These are phyloP conservation scores for Myotis davidii DNA, from an alignment of 2,113 vertebrate genomes.

Conservation along the genomic window DNA sequence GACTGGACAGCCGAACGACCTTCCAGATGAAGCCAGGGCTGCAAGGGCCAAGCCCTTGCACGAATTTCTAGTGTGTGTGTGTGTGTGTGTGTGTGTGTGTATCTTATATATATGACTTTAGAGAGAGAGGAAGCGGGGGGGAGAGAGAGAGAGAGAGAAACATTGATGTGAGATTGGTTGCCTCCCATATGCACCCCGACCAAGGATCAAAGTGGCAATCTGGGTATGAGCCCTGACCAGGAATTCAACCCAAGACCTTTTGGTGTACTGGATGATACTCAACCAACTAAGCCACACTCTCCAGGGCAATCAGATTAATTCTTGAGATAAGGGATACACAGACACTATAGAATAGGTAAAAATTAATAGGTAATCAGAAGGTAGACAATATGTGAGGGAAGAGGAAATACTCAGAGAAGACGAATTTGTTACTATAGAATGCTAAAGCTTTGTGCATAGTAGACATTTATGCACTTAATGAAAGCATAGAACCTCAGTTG, in stretches of 20 bases:
- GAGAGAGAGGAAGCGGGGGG: too few relatives aligned
- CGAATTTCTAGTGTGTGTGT: too few relatives aligned
- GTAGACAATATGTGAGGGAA: background rate
- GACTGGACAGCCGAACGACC: too few relatives aligned
- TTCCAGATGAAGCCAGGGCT: too few relatives aligned
- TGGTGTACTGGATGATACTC: background rate
- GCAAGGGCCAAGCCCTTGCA: too few relatives aligned
- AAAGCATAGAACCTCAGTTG: background rate
- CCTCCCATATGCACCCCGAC: background rate
- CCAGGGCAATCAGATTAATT: background rate
- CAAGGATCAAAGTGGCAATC: too few relatives aligned
- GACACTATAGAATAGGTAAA: background rate
- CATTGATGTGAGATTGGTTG: background rate
- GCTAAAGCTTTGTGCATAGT: conserved; percentile 13
- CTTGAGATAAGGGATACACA: background rate
- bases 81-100: too few relatives aligned
- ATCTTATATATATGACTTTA: background rate
- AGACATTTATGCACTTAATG: background rate
- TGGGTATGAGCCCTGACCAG: background rate
- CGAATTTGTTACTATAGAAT: background rate
- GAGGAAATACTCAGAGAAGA: conserved; percentile 27
- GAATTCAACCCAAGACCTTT: background rate
- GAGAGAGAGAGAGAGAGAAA: background rate
- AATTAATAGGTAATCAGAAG: conserved; percentile 19
- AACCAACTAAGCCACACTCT: background rate